Percentiles rank a stretch among this genome's conserved stretches.
Evolutionary conservation across 2,113 vertebrate genomes (phyloP).

Genomic region (Urocolius indicus): DNA sequence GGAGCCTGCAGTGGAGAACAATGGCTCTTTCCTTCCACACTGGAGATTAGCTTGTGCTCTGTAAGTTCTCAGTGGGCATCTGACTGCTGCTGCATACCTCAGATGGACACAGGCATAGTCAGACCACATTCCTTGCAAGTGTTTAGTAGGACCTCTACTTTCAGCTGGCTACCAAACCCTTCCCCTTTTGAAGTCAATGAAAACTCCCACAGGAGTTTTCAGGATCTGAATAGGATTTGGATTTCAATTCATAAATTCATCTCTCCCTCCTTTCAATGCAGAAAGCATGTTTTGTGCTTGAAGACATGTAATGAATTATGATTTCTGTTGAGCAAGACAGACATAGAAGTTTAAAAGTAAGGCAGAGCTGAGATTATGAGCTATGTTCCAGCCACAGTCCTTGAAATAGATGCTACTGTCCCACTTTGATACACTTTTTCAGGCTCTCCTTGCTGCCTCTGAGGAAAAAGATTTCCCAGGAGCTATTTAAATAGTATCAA

Average conservation of each 20-base stretch:
- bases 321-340: not conserved
- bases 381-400: not conserved
- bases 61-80: not conserved
- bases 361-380: too few relatives aligned
- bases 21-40: not conserved
- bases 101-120: not conserved
- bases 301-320: not conserved
- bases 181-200: not conserved
- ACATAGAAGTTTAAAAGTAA: not conserved
- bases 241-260: not conserved
- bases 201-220: not conserved
- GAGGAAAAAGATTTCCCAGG: not conserved
- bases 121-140: not conserved
- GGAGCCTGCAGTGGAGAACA: not conserved
- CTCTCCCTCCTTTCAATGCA: not conserved
- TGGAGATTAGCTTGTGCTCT: accelerated
- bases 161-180: not conserved
- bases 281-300: not conserved
- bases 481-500: not conserved
- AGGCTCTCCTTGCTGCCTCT: not conserved
- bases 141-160: not conserved
- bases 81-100: not conserved
- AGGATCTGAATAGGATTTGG: not conserved
- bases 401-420: not conserved
- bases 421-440: not conserved